Evolutionary conservation across 2,888 invertebrate genomes (phyloP), one percentile per base, ranked within the genome.

Genomic region (Chydorus sphaericus): DNA sequence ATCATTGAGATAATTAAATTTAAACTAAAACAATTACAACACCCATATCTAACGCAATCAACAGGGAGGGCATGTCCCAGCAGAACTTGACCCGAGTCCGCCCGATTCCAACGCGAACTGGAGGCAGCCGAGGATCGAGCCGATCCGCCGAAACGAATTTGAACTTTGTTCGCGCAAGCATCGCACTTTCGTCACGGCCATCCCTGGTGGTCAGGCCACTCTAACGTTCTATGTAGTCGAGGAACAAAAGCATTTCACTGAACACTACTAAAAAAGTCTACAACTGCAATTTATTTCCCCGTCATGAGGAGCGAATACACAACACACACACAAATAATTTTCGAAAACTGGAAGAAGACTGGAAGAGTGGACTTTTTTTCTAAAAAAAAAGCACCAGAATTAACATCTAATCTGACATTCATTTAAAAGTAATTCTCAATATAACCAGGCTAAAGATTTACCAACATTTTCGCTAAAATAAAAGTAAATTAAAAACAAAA

Each of bases 91-190:
- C 91, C 71, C 82, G 94, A 71, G 93, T 93, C 65, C 90, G 94
- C 72, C n/a, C 85, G 93, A 75, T 94, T 94, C 92, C 94, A 96
- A 74, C 84, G 94, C 67, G 94, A 96, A 75, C 75, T 96, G 70
- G 94, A 96, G 72, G 93, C 94, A 55, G 94, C 94, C 63, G 94
- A 96, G 73, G 93, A 93, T 73, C 87, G 94, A 65, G 93, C 93
- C 66, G 93, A 67, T 81, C 80, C 65, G 93, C 93, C 65, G 93
- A 94, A 76, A 87, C 86, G 79, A 92, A 87, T 74, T 79, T 94
- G 71, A 83, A 85, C 66, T 78, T 94, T 73, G 92, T 94, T 77
- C 85, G 94, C 68, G 91, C 94, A 94, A 96, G 79, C 94, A 94
- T 79, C 91, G 94, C 77, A 89, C 91, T 72, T 92, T 92, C 75